Percentiles rank a stretch among this genome's conserved stretches.
Conservation (phyloP, 2,797 vertebrate genomes). For the Poeciliopsis infans region DNA sequence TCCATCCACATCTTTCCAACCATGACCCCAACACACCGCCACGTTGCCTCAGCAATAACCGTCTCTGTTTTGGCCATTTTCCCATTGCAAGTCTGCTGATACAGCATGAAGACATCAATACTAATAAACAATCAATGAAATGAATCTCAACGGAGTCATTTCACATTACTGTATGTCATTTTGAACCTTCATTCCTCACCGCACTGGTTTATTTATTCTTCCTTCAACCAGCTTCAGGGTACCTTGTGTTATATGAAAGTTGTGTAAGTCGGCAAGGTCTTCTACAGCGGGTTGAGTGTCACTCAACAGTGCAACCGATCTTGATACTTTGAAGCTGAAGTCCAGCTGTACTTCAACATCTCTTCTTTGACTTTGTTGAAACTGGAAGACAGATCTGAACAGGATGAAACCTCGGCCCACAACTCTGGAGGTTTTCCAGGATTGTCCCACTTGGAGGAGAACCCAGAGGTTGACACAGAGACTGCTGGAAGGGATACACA, state of each 20-base stretch:
- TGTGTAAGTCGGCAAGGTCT: not conserved
- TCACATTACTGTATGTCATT: not conserved
- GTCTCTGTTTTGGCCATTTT: not conserved
- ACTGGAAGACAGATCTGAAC: not conserved
- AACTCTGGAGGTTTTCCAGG: not conserved
- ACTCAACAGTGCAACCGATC: not conserved
- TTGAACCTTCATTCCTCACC: not conserved
- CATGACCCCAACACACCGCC: not conserved
- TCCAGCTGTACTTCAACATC: not conserved
- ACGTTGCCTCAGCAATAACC: not conserved
- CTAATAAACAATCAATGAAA: no score
- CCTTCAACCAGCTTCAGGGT: not conserved
- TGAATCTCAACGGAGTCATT: not conserved
- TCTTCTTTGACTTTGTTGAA: not conserved
- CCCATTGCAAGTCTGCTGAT: not conserved
- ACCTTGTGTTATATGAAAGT: not conserved
- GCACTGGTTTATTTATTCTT: not conserved
- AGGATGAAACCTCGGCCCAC: not conserved
- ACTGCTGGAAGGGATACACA: not conserved
- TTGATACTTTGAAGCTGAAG: not conserved
- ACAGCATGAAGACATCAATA: not conserved
- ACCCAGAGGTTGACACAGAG: not conserved
- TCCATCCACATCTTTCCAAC: not conserved
- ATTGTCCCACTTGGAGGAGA: not conserved
- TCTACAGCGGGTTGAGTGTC: not conserved